Evolutionary conservation across 2,113 vertebrate genomes (phyloP).

Genomic region (Notarius lentiginosus): DNA sequence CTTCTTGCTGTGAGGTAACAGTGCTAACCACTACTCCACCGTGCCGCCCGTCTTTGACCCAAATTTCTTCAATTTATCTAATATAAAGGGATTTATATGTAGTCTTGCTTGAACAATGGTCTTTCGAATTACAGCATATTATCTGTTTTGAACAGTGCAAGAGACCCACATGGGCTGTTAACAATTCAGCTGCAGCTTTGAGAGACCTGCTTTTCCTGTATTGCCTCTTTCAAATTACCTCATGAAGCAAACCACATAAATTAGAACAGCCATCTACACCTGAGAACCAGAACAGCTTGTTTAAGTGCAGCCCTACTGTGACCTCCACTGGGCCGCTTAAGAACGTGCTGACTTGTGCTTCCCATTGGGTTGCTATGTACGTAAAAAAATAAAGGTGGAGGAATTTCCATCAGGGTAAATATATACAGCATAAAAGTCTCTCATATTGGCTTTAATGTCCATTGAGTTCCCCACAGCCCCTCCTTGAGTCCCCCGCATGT

Average conservation of each 20-base stretch:
- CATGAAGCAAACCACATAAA: neutral
- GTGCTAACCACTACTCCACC: no score
- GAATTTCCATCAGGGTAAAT: constrained; percentile 51
- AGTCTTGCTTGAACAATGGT: no score
- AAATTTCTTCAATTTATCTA: neutral
- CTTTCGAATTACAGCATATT: neutral
- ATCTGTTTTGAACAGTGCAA: neutral
- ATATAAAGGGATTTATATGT: neutral
- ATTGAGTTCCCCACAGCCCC: constrained; percentile 51
- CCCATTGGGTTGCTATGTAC: constrained; percentile 59
- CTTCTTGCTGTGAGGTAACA: no score
- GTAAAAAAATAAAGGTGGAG: constrained; percentile 19
- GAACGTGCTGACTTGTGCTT: constrained; percentile 32
- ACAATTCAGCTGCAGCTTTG: neutral
- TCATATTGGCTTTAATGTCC: constrained; percentile 34
- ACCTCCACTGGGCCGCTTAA: constrained; percentile 19
- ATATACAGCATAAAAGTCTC: constrained; percentile 35
- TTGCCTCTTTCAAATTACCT: neutral
- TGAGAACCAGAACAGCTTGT: neutral
- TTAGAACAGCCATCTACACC: neutral
- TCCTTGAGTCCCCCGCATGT: constrained; percentile 78
- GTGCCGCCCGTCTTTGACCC: no score
- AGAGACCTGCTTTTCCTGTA: neutral
- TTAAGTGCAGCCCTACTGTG: constrained; percentile 1
- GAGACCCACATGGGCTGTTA: neutral